phyloP scores from a whole-genome alignment of 1,140 invertebrate genomes.

The Gonatopus flavifemur region DNA sequence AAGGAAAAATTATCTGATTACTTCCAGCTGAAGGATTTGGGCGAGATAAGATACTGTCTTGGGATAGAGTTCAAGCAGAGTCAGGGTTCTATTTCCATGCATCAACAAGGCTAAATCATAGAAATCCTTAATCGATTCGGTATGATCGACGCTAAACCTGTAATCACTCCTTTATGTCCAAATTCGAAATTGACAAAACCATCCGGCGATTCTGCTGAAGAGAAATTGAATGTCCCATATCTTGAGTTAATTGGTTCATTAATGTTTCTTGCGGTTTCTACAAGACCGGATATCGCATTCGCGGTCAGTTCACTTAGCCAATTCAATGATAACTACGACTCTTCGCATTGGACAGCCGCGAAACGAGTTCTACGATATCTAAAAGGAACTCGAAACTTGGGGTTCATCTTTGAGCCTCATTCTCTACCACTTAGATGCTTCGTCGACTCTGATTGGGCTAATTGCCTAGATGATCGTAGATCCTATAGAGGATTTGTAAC shows the following conservation, averaged over 20 bases:
- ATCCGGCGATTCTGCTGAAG: neutral
- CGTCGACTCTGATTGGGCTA: no score
- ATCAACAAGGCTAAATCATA: neutral
- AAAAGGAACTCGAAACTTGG: neutral
- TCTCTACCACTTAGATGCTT: no score
- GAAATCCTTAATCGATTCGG: neutral
- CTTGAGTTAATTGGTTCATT: neutral
- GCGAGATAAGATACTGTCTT: neutral
- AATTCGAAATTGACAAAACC: neutral
- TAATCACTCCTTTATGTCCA: neutral
- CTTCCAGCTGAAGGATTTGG: constrained; percentile 3
- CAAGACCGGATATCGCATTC: constrained; percentile 4
- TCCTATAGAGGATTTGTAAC: neutral
- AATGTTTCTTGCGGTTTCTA: neutral
- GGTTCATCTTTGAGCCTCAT: neutral
- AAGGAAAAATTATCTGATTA: neutral
- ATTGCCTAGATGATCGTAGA: neutral
- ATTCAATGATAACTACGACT: neutral
- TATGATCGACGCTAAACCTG: neutral
- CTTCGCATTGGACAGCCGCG: neutral
- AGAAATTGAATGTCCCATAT: neutral
- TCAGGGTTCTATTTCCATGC: neutral
- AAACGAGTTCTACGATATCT: constrained; percentile 3
- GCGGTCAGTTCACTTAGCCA: neutral
- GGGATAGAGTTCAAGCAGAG: neutral